A percentile compares a stretch with the other conserved stretches of the same genome.
Conservation (phyloP, 2,797 vertebrate species). For the Poliocrania exsul region DNA sequence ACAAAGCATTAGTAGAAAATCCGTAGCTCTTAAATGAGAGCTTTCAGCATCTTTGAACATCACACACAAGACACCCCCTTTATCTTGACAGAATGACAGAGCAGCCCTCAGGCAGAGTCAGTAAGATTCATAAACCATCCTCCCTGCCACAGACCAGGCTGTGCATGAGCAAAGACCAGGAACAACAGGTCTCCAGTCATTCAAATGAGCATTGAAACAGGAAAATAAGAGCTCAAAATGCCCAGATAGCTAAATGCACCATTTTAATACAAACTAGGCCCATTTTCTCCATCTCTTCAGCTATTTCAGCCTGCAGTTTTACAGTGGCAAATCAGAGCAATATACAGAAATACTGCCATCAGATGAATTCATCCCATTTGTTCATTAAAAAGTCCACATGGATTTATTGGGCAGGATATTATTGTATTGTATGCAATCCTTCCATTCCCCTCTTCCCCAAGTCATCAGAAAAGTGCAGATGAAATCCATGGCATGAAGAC, state of each 20-base stretch:
- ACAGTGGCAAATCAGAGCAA: slow-evolving; percentile 5
- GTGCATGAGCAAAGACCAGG: background rate
- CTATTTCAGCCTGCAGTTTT: background rate
- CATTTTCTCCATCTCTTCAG: slow-evolving; percentile 2
- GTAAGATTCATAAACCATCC: background rate
- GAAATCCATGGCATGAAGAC: slow-evolving; percentile 47
- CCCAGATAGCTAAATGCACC: slow-evolving; percentile 8
- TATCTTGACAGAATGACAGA: background rate
- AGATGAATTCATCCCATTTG: background rate
- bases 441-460: background rate
- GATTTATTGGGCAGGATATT: slow-evolving; percentile 1
- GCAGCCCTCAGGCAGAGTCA: background rate
- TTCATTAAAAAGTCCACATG: background rate
- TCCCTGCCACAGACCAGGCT: background rate
- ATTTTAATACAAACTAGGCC: slow-evolving; percentile 56
- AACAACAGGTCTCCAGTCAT: background rate
- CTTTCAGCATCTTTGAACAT: background rate
- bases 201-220: background rate
- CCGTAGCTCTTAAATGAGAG: background rate
- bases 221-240: background rate
- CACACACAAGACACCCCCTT: background rate
- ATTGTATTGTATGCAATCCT: background rate
- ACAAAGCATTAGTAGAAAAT: background rate
- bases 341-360: background rate
- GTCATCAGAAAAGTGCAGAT: slow-evolving; percentile 45